phyloP scores from a whole-genome alignment of 92 coral and sea anemone species.

The Phymanthus crucifer region DNA sequence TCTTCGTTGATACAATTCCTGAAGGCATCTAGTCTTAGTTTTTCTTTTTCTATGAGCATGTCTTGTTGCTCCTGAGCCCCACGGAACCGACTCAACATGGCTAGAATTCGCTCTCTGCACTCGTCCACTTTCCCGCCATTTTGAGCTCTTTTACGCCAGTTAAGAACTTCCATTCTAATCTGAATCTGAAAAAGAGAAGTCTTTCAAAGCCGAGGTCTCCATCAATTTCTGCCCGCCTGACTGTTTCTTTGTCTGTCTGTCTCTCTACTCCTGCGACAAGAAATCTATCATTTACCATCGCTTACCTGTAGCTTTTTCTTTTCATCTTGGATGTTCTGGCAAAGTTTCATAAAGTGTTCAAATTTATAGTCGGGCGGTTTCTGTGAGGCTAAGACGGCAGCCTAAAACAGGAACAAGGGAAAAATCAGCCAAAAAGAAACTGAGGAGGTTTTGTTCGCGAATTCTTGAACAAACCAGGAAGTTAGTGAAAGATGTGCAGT shows the following conservation, averaged over 20 bases:
- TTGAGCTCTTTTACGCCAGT: conserved; percentile 83
- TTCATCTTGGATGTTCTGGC: conserved; percentile 92
- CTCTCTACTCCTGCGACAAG: not conserved
- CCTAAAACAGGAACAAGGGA: conserved; percentile 38
- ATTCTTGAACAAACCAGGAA: too few species aligned
- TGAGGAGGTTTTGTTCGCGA: too few species aligned
- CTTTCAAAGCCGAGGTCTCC: not conserved
- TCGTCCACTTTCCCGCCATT: conserved; percentile 84
- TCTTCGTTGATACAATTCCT: conserved; percentile 96
- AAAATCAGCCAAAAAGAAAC: not conserved
- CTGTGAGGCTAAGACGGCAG: conserved; percentile 29
- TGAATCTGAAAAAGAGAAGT: conserved; percentile 53
- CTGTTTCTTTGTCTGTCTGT: not conserved
- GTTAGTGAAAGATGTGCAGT: too few species aligned
- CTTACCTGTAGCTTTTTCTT: conserved; percentile 82
- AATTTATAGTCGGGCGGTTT: conserved; percentile 98
- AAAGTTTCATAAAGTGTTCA: conserved; percentile 94
- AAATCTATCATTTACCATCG: not conserved
- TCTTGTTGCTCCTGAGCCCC: conserved; percentile 90
- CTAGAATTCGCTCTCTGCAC: conserved; percentile 81
- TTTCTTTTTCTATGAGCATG: conserved; percentile 83
- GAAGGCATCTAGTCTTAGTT: conserved; percentile 87
- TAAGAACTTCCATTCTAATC: conserved; percentile 81
- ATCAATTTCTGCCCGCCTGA: not conserved
- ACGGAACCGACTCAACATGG: conserved; percentile 77